These are phyloP conservation scores for Mesocentrotus franciscanus DNA, from an alignment of 53 echinoderm and acorn worm species.

Conservation along the genomic window DNA sequence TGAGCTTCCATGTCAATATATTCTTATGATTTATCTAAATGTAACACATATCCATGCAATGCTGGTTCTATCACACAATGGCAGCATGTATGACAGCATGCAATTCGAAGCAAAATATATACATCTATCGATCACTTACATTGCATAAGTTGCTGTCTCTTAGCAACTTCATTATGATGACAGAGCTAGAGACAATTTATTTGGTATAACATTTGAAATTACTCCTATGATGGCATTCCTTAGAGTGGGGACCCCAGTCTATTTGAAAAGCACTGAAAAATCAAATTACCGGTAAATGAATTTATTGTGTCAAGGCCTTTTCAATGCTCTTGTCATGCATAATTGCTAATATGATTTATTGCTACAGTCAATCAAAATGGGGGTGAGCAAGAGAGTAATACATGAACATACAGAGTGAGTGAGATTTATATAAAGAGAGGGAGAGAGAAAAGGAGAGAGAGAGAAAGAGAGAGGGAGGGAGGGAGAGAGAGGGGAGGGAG, in stretches of 20 bases:
- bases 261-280: no score
- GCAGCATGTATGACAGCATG: no score
- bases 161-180: neutral
- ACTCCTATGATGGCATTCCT: no score
- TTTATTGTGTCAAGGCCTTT: neutral
- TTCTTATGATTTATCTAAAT: neutral
- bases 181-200: neutral
- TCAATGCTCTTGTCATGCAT: neutral
- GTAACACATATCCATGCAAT: neutral
- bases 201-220: no score
- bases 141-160: neutral
- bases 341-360: conserved; percentile 13
- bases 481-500: neutral
- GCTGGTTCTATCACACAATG: no score
- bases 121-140: no score
- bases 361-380: neutral
- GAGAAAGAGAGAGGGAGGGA: neutral
- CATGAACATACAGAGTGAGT: no score
- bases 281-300: neutral
- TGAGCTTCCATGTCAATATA: no score
- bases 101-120: no score
- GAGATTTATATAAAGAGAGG: neutral
- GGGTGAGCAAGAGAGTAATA: neutral
- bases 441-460: neutral
- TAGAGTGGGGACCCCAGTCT: no score